Evolutionary conservation across 2,113 vertebrate species (phyloP), one percentile per base, ranked within the genome.

Genomic region (Hippocampus zosterae): DNA sequence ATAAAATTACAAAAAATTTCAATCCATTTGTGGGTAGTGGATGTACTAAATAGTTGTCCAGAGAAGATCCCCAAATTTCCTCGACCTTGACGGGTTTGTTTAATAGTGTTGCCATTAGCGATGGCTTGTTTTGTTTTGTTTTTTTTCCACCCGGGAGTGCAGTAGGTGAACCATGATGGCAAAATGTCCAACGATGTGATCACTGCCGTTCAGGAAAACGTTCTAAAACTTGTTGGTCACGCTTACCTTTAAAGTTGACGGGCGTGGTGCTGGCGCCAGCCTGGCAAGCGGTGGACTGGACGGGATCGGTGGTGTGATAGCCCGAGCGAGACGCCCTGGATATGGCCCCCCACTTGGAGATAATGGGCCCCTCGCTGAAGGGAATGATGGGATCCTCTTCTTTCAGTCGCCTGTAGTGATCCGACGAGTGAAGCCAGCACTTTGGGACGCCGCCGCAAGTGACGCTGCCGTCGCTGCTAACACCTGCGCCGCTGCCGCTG

Each of bases 371-470:
- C 62, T 98, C 96, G 0, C 95, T 93, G 65, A 98, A 98, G 0
- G 96, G 96, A 90, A 98, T 98, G 85, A 98, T 98, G 23, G 96
- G 96, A 75, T 98, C 96, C 83, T 98, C 96, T 29, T 98, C 96
- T 85, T 96, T 98, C 23, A 92, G 83, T 52, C 95, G 93, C 60
- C 94, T 90, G 85, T 95, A 95, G 29, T 94, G 91, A 83, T 97
- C 96, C 79, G 95, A 92, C 2, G 94, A 91, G 75, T 94, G 94
- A 50, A 96, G 92, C 92, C 93, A 94, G 68, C 91, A 92, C 71
- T 95, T 97, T 63, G 93, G 87, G 19, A 92, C 90, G 7, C 90
- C 82, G 86, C 92, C 76, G 86, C 81, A 40, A 2, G 2, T 48
- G 1, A 68, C 73, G 8, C 75, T 68, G 48, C 74, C 72, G 0